Percentiles rank a stretch among this genome's conserved stretches.
Evolutionary conservation across 2,797 vertebrate genomes (phyloP).

Genomic region (Coilia nasus): DNA sequence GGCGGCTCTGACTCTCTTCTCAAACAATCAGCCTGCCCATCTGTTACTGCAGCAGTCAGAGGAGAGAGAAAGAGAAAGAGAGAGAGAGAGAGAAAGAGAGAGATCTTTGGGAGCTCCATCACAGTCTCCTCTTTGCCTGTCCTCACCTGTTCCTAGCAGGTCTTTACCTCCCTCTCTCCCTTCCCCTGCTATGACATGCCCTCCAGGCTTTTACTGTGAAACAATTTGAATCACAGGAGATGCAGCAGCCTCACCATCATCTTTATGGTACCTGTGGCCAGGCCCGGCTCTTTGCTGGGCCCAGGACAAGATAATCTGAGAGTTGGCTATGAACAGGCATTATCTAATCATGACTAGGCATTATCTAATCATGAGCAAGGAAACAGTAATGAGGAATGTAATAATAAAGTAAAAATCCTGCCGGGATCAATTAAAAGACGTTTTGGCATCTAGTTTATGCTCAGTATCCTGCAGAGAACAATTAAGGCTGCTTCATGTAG

Average conservation of each 20-base stretch:
- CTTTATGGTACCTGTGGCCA: not conserved
- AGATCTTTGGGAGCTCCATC: no score
- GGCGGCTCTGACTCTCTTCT: not conserved
- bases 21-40: not conserved
- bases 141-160: no score
- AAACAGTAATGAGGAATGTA: not conserved
- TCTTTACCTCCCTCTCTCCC: no score
- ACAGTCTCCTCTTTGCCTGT: no score
- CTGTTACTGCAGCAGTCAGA: not conserved
- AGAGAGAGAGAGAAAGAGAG: no score
- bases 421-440: not conserved
- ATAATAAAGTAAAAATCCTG: not conserved
- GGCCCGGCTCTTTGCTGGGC: no score
- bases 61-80: not conserved
- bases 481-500: not conserved
- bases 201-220: no score
- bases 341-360: not conserved
- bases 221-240: not conserved
- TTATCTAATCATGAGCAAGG: not conserved
- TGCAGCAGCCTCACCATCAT: not conserved
- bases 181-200: no score
- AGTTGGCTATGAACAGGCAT: not conserved
- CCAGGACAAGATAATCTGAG: no score
- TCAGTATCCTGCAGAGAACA: not conserved
- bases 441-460: not conserved